Evolutionary conservation across 2,797 vertebrate genomes (phyloP), one percentile per base, ranked within the genome.

Genomic region (Galagoides demidoff): DNA sequence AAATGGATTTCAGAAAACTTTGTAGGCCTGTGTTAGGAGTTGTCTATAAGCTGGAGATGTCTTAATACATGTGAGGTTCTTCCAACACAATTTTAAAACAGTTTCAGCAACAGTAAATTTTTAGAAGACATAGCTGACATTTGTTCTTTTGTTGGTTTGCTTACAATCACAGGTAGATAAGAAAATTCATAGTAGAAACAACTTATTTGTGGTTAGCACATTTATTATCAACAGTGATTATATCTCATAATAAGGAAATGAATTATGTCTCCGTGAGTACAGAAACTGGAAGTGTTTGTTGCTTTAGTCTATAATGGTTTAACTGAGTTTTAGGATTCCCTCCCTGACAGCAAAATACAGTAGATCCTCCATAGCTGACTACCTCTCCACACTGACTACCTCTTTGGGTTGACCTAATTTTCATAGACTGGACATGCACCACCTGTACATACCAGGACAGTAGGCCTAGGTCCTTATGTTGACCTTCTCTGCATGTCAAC

Each of bases 1-100:
- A 90, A 96, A 93, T 57, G 39, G 59, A 96, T 90, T 93, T 95
- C 45, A 94, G 59, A 70, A 97, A 96, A 94, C 81, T 82, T 25
- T 89, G 25, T 66, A 79, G 14, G 34, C 25, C 25, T 92, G 61
- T 81, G 10, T 91, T 78, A 68, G 55, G 27, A 82, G 22, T 63
- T 87, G 25, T 86, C 61, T 71, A 13, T 82, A 92, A 90, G 55
- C 37, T 92, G 12, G 61, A 71, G 59, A 29, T 63, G 39, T 27
- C 64, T 94, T 39, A 34, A 59, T 68, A 29, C 1, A 61, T 73
- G 4, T 7, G 12, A 85, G 0, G 1, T 68, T 91, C 96, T 37
- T 17, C n/a, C 45, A 91, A 82, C 8, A 85, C 45, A 78, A 77
- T 78, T 89, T 13, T 39, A 16, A 74, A 94, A 59, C 6, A 83